Evolutionary conservation across 1,140 invertebrate genomes (phyloP).

Genomic region (Ooceraea biroi): DNA sequence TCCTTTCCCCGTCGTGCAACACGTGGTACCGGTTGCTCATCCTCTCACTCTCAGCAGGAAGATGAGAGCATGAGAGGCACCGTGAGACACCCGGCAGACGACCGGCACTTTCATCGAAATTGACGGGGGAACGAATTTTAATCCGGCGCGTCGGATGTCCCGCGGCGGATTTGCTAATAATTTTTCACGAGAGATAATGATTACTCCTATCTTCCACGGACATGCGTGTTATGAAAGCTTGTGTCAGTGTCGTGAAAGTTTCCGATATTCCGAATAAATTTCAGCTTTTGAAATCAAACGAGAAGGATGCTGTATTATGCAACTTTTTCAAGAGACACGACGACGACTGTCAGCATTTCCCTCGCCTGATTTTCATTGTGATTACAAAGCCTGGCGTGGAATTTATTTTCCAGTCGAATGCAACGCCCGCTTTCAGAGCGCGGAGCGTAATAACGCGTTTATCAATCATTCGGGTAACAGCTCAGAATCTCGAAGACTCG

Average conservation of each 20-base stretch:
- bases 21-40: conserved; percentile 70
- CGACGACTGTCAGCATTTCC: neutral
- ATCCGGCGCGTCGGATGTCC: conserved; percentile 31
- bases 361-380: neutral
- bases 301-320: neutral
- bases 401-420: neutral
- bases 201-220: neutral
- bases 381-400: too few relatives aligned
- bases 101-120: conserved; percentile 67
- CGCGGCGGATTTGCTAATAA: conserved; percentile 25
- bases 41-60: conserved; percentile 73
- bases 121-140: conserved; percentile 58
- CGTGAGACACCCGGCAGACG: conserved; percentile 51
- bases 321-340: neutral
- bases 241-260: conserved; percentile 42
- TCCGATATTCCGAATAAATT: neutral
- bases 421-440: neutral
- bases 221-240: conserved; percentile 33
- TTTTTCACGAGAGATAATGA: conserved; percentile 39
- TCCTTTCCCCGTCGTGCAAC: conserved; percentile 46
- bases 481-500: conserved; percentile 12
- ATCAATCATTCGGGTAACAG: conserved; percentile 11
- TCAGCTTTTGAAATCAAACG: neutral
- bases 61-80: conserved; percentile 11
- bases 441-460: neutral